A percentile compares a stretch with the other conserved stretches of the same genome.
Conservation (phyloP, 2,113 vertebrate genomes). For the Scytalopus superciliaris region DNA sequence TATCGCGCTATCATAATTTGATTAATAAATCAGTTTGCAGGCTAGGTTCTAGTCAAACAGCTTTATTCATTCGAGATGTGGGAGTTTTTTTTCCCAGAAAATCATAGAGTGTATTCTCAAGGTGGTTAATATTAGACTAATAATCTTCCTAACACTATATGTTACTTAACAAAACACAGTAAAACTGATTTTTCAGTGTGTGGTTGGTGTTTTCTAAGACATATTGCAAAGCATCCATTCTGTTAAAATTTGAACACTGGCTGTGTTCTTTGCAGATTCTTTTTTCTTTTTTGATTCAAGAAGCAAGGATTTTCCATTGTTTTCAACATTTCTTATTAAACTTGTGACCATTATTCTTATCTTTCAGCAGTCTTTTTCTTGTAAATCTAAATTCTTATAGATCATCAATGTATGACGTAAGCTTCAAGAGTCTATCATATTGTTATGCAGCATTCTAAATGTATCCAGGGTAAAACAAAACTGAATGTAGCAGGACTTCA, state of each 20-base stretch:
- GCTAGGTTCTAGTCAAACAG: not conserved
- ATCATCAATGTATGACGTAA: not conserved
- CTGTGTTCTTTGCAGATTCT: not conserved
- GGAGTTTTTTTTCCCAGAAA: not conserved
- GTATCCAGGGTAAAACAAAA: not conserved
- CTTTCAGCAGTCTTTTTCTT: not conserved
- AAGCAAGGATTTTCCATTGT: accelerated
- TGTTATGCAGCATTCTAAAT: not conserved
- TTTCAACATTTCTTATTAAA: not conserved
- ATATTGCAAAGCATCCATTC: not conserved
- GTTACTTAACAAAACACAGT: not conserved
- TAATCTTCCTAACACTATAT: not conserved
- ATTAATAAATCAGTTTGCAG: not conserved
- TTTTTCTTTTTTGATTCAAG: not conserved
- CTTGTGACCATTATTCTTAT: not conserved
- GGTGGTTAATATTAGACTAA: not conserved
- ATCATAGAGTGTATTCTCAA: not conserved
- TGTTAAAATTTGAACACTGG: not conserved
- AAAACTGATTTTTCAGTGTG: not conserved
- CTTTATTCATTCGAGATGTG: not conserved
- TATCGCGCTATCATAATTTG: not conserved
- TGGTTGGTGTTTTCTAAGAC: not conserved
- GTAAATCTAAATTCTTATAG: not conserved
- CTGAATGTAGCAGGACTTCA: not conserved
- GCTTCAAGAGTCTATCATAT: not conserved